A percentile compares a stretch with the other conserved stretches of the same genome.
Conservation (phyloP, 2,888 invertebrate species). For the Drosophila falleni region DNA sequence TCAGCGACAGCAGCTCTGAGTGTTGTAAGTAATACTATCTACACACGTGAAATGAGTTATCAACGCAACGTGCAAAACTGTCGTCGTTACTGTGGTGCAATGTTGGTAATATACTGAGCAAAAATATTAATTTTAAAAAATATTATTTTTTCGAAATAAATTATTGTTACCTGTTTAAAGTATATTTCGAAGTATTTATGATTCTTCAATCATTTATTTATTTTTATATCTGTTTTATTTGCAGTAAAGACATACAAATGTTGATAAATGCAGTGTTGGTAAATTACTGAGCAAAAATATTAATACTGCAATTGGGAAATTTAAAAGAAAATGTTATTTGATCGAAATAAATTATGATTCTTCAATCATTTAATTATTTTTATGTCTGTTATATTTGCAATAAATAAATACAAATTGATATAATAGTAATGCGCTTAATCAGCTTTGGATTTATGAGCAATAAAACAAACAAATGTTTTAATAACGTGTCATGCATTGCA, state of each 20-base stretch:
- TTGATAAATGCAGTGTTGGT: background rate
- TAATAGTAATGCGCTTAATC: background rate
- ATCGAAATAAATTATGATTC: background rate
- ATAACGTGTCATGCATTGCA: background rate
- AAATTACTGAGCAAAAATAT: background rate
- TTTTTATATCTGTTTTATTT: no score
- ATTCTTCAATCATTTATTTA: background rate
- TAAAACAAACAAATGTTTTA: no score
- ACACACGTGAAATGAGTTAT: slow-evolving; percentile 80
- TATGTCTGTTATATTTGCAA: no score
- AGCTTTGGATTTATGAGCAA: background rate
- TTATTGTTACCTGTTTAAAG: background rate
- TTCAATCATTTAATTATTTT: no score
- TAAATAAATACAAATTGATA: no score
- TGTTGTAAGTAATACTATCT: slow-evolving; percentile 71
- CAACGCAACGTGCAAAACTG: slow-evolving; percentile 53
- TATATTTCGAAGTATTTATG: accelerated
- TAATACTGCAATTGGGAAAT: no score
- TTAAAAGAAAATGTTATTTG: no score
- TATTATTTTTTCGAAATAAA: background rate
- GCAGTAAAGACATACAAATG: no score
- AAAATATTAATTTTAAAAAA: background rate
- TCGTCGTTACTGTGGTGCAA: slow-evolving; percentile 49
- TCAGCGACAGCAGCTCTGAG: slow-evolving; percentile 30
- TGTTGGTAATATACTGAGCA: background rate